Base-by-base conservation (phyloP, 53 echinoderm and acorn worm genomes). In the Paracentrotus lividus region DNA sequence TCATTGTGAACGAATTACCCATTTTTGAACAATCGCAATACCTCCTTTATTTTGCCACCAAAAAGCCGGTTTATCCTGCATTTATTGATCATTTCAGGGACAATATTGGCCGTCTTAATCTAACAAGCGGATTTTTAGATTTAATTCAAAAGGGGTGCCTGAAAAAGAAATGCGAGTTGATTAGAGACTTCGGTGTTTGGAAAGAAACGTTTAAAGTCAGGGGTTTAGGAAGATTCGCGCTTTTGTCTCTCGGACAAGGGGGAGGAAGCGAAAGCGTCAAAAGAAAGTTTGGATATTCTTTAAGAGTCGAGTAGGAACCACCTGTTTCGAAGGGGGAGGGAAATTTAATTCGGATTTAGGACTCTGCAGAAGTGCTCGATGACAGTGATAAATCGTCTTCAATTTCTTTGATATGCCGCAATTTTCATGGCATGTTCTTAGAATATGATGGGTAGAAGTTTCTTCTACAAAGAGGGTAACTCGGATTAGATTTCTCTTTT, bases 161-260 rank as follows among this genome's bases (percentile, higher is more conserved):
- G n/a, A 78, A 26, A 81, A 3, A 32, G 23, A 86, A 86, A 86
- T 86, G 33, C 21, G 31, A 86, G 86, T 86, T 86, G 86, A 86
- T 86, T 86, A 86, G 86, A 18, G 86, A 38, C 47, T 45, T 81
- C 47, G 47, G 14, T 45, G 34, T 72, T 81, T 81, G 27, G 81
- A 45, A 81, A 81, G 81, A 81, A 81, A 81, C 81, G 81, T 81
- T 81, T 81, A 47, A 81, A 47, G 47, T 81, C n/a, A n/a, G 16
- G 47, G 47, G 47, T 16, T 81, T 81, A 45, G 81, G 81, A n/a
- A 45, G 81, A 47, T 47, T 81, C 26, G 49, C 27, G 31, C 81
- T 49, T 81, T 81, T 81, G 81, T 81, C 47, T 45, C 7, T 5
- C 47, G 4, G 9, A 47, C 81, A 81, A 47, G 47, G 7, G n/a